These are phyloP conservation scores for Hippopotamyrus pictus DNA, from an alignment of 2,797 vertebrate genomes.

Conservation along the genomic window DNA sequence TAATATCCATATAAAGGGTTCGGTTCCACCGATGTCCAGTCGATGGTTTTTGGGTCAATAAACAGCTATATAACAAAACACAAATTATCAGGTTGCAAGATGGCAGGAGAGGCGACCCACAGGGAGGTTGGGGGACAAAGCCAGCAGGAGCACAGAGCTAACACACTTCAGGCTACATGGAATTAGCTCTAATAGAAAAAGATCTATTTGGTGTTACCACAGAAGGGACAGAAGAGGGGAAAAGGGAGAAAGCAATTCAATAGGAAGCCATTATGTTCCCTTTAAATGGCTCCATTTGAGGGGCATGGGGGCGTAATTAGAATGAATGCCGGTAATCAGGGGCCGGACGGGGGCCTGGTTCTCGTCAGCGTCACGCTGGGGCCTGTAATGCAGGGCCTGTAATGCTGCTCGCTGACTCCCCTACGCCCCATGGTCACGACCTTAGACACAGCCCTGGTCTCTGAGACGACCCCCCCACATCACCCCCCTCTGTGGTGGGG, in stretches of 20 bases:
- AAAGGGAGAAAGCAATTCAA: slow-evolving; percentile 70
- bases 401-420: slow-evolving; percentile 45
- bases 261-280: slow-evolving; percentile 82
- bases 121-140: background rate
- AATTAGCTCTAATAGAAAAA: slow-evolving; percentile 54
- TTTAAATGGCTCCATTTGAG: slow-evolving; percentile 82
- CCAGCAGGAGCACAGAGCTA: slow-evolving; percentile 11
- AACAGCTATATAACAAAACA: background rate
- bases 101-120: background rate
- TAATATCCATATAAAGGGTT: background rate
- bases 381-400: slow-evolving; percentile 47
- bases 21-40: background rate
- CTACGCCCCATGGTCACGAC: slow-evolving; percentile 40
- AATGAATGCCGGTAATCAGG: slow-evolving; percentile 90
- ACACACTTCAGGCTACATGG: slow-evolving; percentile 45
- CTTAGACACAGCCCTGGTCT: slow-evolving; percentile 40
- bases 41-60: slow-evolving; percentile 2
- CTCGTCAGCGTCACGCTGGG: slow-evolving; percentile 64
- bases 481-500: slow-evolving; percentile 28
- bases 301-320: slow-evolving; percentile 84
- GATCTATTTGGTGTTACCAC: slow-evolving; percentile 54
- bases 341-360: slow-evolving; percentile 75
- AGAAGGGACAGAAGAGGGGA: background rate
- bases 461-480: slow-evolving; percentile 13
- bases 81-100: background rate